Conservation (phyloP, 2,797 vertebrate species). For the Alauda arvensis region DNA sequence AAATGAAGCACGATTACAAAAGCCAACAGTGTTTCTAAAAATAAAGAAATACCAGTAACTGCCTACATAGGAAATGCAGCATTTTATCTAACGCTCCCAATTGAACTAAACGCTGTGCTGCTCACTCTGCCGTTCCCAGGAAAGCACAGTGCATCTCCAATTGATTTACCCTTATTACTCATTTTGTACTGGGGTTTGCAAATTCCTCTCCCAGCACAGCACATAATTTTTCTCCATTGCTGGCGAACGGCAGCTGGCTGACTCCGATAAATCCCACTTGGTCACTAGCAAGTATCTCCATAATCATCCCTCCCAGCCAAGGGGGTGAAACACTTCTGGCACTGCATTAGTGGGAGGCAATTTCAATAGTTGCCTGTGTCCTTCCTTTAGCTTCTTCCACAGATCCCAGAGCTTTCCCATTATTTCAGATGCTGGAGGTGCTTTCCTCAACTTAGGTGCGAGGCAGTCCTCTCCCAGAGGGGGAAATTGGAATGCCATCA, state of each 20-base stretch:
- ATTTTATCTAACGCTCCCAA: not conserved
- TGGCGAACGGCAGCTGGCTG: not conserved
- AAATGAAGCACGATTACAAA: not conserved
- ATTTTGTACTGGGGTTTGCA: conserved; percentile 13
- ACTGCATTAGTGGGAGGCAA: not conserved
- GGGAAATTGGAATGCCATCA: not conserved
- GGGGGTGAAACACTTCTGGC: not conserved
- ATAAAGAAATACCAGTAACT: conserved; percentile 15
- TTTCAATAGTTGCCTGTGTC: not conserved
- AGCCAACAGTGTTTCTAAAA: conserved; percentile 22
- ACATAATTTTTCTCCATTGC: not conserved
- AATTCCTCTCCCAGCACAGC: not conserved
- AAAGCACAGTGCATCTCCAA: conserved; percentile 1
- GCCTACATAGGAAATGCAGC: not conserved
- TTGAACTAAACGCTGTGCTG: not conserved
- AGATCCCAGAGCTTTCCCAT: not conserved
- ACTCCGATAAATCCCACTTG: conserved; percentile 32
- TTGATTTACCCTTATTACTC: conserved; percentile 35
- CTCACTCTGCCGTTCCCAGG: not conserved
- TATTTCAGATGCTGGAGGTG: not conserved
- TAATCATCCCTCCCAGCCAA: not conserved
- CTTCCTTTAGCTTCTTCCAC: not conserved
- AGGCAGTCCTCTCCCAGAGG: not conserved
- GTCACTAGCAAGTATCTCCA: not conserved
- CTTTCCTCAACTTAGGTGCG: not conserved